Evolutionary conservation across 2,113 vertebrate genomes (phyloP), one percentile per base, ranked within the genome.

Genomic region (Pseudonaja textilis): DNA sequence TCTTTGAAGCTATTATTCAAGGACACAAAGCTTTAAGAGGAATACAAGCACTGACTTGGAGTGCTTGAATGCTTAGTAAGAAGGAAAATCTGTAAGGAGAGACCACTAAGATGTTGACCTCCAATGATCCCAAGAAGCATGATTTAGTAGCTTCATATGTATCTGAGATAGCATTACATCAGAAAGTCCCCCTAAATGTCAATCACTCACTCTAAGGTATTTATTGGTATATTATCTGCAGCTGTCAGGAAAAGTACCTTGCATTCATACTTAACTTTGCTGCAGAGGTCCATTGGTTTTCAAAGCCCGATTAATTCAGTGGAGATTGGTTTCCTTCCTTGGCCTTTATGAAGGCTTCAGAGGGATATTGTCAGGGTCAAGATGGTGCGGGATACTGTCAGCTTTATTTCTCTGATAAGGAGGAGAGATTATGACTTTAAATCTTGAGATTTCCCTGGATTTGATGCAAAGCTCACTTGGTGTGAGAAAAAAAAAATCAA

Each of bases 121-220:
- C 74, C 29, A 39, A 23, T 0, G 20, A 29, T 50, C 89, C 91
- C 50, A 25, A 85, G 12, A 93, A 87, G 2, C 26, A 90, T n/a
- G 20, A 64, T 92, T 95, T 91, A 54, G 88, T 20, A 52, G 85
- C 39, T 57, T 59, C 57, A 94, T 89, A 86, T 93, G 74, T 81
- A 54, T 25, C 54, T 0, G 0, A 93, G 56, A 89, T 20, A 25
- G 56, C 23, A 59, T 10, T 64, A 91, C 8, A 87, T 85, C n/a
- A 92, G 57, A 93, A 93, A 18, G 85, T 87, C 26, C 26, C 74
- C n/a, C 16, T 88, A 93, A 55, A 45, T 64, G 69, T 86, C 87
- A 88, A 11, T 89, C 9, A 88, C 8, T 3, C 7, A 89, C 90
- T 92, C 90, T 88, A 88, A 57, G 88, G 87, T 47, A 39, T 12